Evolutionary conservation across 2,113 vertebrate genomes (phyloP), one percentile per base, ranked within the genome.

Genomic region (Gyps fulvus): DNA sequence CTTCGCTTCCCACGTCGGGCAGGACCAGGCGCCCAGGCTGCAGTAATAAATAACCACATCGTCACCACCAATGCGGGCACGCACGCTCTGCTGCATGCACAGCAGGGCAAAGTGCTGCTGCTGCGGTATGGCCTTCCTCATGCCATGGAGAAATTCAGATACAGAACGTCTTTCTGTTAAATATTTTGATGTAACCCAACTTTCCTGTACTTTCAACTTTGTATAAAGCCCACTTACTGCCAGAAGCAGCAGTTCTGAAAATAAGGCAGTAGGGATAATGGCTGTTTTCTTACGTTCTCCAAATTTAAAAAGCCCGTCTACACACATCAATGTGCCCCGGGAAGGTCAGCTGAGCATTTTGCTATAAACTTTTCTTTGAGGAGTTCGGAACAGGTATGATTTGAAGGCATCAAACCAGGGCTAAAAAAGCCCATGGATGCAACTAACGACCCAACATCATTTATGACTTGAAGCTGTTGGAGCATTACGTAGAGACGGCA

Each of bases 401-500:
- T n/a, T 36, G 38, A 89, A 94, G 59, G 50, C 38, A 70, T 14
- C 38, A 62, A 22, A 55, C 20, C 34, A 87, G n/a, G 32, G 40
- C 13, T 72, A 69, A 57, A 85, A 43, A 42, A 2, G 10, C 18
- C 57, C 10, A 42, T 0, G 16, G 38, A 27, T 34, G 7, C n/a
- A 87, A 47, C 47, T 67, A 77, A 84, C 3, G 12, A 83, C 34
- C 54, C 34, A 20, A 16, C 17, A 52, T 3, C 11, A n/a, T 2
- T 62, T 67, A 50, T 5, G 29, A 57, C 82, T 13, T 29, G 8
- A 79, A 93, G 73, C 73, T 32, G 12, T 0, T 49, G 45, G 15
- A 71, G 14, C 52, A 18, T 38, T 15, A 67, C 8, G 2, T 0
- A 13, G 14, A 62, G 57, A 52, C 0, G 0, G 32, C 3, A 3